Percentiles rank a stretch among this genome's conserved stretches.
Conservation (phyloP, 2,888 invertebrate genomes). For the Melipona bicolor region DNA sequence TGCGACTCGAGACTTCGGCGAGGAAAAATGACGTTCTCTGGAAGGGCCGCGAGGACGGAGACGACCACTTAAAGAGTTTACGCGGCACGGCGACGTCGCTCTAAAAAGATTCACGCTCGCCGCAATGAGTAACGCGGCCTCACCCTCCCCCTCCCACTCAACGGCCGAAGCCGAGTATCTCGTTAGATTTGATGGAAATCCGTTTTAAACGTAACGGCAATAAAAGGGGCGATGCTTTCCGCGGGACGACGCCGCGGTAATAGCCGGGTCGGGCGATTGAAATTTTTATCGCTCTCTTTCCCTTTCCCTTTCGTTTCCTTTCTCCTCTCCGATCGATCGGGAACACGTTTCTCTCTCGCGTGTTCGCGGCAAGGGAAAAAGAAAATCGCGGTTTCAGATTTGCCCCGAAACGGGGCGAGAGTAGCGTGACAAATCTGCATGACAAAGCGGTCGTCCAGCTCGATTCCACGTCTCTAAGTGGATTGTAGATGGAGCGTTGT, state of each 20-base stretch:
- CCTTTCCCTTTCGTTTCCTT: slow-evolving; percentile 1
- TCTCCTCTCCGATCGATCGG: slow-evolving; percentile 41
- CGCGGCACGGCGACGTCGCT: slow-evolving; percentile 1
- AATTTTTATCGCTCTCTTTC: slow-evolving; percentile 64
- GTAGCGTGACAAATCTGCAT: slow-evolving; percentile 64
- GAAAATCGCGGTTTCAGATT: slow-evolving; percentile 56
- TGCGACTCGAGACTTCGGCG: background rate
- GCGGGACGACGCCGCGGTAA: slow-evolving; percentile 27
- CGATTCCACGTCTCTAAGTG: slow-evolving; percentile 50
- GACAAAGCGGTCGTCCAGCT: slow-evolving; percentile 60
- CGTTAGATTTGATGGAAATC: slow-evolving; percentile 44
- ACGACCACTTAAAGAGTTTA: background rate
- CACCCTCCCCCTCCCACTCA: background rate
- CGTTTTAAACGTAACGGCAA: slow-evolving; percentile 39
- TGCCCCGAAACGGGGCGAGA: slow-evolving; percentile 43
- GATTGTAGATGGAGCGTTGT: slow-evolving; percentile 44
- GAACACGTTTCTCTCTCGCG: background rate
- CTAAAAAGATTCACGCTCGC: slow-evolving; percentile 20
- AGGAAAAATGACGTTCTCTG: slow-evolving; percentile 20
- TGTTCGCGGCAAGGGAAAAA: background rate
- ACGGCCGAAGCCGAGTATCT: slow-evolving; percentile 5
- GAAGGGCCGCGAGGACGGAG: background rate
- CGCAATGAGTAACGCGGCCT: slow-evolving; percentile 7
- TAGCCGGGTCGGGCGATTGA: slow-evolving; percentile 51
- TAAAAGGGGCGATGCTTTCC: slow-evolving; percentile 36